Percentiles rank a stretch among this genome's conserved stretches.
Evolutionary conservation across 1,140 invertebrate species (phyloP).

Genomic region (Tribolium madens): DNA sequence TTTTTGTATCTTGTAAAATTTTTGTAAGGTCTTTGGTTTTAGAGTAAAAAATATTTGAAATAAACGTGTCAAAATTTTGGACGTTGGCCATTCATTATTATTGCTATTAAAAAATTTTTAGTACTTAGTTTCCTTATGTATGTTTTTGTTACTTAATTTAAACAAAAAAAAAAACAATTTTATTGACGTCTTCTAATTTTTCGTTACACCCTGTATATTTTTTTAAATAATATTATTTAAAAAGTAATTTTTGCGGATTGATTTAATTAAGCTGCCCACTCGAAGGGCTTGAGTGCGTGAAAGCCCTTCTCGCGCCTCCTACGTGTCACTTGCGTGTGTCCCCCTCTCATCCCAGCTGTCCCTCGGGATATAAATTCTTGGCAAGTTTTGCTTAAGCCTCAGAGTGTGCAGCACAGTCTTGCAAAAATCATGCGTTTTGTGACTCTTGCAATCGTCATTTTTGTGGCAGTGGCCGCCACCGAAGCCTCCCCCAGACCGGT

Average conservation of each 20-base stretch:
- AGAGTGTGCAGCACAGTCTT: background rate
- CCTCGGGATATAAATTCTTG: slow-evolving; percentile 22
- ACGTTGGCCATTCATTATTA: too few relatives aligned
- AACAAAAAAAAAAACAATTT: too few relatives aligned
- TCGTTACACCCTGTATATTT: too few relatives aligned
- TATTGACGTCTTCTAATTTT: too few relatives aligned
- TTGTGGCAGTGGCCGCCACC: background rate
- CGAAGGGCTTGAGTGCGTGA: slow-evolving; percentile 9
- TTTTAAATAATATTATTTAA: too few relatives aligned
- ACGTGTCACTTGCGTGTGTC: slow-evolving; percentile 5
- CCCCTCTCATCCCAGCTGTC: background rate
- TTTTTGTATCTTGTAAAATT: too few relatives aligned
- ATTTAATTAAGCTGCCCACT: background rate
- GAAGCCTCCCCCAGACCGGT: slow-evolving; percentile 31
- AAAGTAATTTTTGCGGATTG: background rate
- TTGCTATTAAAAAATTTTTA: too few relatives aligned
- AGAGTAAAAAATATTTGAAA: too few relatives aligned
- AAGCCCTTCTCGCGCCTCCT: slow-evolving; percentile 12
- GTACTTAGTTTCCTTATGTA: too few relatives aligned
- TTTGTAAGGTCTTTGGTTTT: too few relatives aligned
- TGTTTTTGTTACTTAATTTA: too few relatives aligned
- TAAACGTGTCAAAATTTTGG: too few relatives aligned
- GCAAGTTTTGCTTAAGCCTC: background rate
- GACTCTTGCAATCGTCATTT: background rate
- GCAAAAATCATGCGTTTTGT: background rate